Conservation (phyloP, 2,888 invertebrate species). For the Zygogramma bicolorata region DNA sequence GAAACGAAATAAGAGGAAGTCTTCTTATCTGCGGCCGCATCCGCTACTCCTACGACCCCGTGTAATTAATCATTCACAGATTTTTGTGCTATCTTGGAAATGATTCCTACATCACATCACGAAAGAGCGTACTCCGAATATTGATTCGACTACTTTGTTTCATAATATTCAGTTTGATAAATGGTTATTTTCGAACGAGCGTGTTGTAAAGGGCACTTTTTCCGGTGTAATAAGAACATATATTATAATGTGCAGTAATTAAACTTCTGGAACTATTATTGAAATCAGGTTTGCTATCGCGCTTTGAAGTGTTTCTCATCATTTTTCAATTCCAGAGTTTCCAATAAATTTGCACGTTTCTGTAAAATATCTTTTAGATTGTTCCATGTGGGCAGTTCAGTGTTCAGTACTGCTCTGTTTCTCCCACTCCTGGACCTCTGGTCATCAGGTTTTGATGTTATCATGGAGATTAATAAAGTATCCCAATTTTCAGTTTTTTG, state of each 20-base stretch:
- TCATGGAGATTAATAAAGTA: too few relatives aligned
- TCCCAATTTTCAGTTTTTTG: too few relatives aligned
- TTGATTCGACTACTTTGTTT: too few relatives aligned
- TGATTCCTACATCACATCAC: conserved; percentile 3
- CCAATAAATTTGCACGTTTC: neutral
- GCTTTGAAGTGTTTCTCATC: neutral
- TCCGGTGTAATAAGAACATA: too few relatives aligned
- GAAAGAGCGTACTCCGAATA: neutral
- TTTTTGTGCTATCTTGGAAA: conserved; percentile 31
- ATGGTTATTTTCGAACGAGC: too few relatives aligned
- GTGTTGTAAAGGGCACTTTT: too few relatives aligned
- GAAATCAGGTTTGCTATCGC: neutral
- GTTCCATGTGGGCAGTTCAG: neutral
- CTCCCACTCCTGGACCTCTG: neutral
- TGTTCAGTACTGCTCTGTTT: neutral
- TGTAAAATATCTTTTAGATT: neutral
- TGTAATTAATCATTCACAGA: conserved; percentile 34
- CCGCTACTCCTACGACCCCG: conserved; percentile 33
- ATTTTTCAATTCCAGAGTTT: neutral
- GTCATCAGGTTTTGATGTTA: too few relatives aligned
- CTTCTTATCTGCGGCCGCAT: conserved; percentile 31
- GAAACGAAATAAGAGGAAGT: conserved; percentile 32
- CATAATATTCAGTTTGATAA: too few relatives aligned
- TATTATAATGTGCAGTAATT: too few relatives aligned
- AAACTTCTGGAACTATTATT: neutral